These are phyloP conservation scores for Perccottus glenii DNA, from an alignment of 2,113 vertebrate genomes.

Conservation along the genomic window DNA sequence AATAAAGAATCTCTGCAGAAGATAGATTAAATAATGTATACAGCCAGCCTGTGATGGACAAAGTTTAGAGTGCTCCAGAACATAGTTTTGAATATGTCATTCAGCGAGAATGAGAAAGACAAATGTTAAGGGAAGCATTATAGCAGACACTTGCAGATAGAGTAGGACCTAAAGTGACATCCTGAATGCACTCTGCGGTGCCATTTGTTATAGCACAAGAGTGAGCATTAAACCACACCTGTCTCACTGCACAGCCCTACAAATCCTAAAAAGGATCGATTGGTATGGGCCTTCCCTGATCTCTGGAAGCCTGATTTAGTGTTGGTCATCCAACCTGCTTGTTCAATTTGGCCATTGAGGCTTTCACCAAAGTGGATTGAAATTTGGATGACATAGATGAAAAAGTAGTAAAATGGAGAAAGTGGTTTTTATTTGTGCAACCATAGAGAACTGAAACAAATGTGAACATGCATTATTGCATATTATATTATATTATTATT, in stretches of 20 bases:
- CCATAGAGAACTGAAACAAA: not conserved
- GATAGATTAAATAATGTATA: constrained; percentile 53
- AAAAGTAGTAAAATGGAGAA: not conserved
- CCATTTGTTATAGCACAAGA: constrained; percentile 35
- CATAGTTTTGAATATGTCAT: constrained; percentile 29
- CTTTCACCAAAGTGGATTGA: constrained; percentile 18
- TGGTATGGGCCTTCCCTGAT: constrained; percentile 35
- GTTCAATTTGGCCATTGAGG: constrained; percentile 24
- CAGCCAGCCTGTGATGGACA: constrained; percentile 36
- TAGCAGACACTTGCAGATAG: constrained; percentile 34
- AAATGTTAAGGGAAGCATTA: constrained; percentile 17
- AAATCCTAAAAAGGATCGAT: constrained; percentile 56
- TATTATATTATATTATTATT: too few species aligned
- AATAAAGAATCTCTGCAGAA: constrained; percentile 38
- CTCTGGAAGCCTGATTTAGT: constrained; percentile 56
- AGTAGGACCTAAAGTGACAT: constrained; percentile 38
- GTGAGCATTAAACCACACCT: constrained; percentile 47
- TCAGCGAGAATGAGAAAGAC: constrained; percentile 41
- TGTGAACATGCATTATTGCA: not conserved
- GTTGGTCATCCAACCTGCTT: constrained; percentile 39
- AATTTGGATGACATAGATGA: constrained; percentile 27
- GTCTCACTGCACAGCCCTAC: constrained; percentile 29
- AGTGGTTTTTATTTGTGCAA: not conserved
- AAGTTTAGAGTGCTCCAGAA: constrained; percentile 22
- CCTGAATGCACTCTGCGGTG: constrained; percentile 27